Percentiles rank a stretch among this genome's conserved stretches.
These are phyloP conservation scores for Monochamus alternatus DNA, from an alignment of 2,888 invertebrate genomes.

Conservation along the genomic window DNA sequence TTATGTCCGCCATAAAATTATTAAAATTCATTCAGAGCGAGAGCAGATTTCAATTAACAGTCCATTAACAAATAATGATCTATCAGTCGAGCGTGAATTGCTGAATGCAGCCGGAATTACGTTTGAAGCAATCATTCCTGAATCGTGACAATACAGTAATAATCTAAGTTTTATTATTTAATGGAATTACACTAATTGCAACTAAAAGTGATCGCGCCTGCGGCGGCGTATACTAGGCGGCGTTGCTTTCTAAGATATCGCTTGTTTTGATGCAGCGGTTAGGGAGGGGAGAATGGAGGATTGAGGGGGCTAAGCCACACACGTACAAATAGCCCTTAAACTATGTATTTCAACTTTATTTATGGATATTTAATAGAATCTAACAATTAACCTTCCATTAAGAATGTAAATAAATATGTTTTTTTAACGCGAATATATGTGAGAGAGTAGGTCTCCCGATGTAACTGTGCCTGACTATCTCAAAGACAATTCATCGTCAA, in stretches of 20 bases:
- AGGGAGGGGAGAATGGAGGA: neutral
- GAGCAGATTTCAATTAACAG: slow-evolving; percentile 50
- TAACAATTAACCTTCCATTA: no score
- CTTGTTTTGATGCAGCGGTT: neutral
- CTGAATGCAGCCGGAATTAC: slow-evolving; percentile 50
- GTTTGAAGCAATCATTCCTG: slow-evolving; percentile 51
- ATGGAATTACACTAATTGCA: slow-evolving; percentile 45
- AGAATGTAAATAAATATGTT: no score
- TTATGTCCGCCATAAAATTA: slow-evolving; percentile 35
- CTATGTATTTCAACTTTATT: no score
- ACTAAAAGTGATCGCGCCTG: neutral
- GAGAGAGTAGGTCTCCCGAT: no score
- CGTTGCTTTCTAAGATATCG: slow-evolving; percentile 8
- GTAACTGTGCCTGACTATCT: no score
- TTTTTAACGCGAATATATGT: no score
- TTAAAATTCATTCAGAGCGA: slow-evolving; percentile 44
- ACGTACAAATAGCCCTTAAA: no score
- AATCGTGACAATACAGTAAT: slow-evolving; percentile 51
- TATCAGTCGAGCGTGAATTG: slow-evolving; percentile 52
- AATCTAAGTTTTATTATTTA: slow-evolving; percentile 50
- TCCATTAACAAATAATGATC: slow-evolving; percentile 54
- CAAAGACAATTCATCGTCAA: no score
- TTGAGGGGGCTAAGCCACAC: no score
- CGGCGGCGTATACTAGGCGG: neutral
- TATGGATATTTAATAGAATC: no score